Evolutionary conservation across 2,113 vertebrate genomes (phyloP).

Genomic region (Camelus dromedarius): DNA sequence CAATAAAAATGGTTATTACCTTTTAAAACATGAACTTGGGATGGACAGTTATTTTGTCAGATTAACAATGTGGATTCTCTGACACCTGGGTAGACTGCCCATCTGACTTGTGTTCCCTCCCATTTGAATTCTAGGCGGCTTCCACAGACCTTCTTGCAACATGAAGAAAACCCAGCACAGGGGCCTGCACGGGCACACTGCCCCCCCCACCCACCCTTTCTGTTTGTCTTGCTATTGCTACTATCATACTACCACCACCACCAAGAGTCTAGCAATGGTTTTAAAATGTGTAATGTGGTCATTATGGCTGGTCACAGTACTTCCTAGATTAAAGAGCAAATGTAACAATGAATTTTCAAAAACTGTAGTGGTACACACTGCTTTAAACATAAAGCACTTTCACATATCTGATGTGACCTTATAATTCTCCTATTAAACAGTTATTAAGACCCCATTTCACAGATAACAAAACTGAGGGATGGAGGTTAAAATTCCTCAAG

Average conservation of each 20-base stretch:
- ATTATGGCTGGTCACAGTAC: background rate
- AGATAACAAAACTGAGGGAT: background rate
- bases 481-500: background rate
- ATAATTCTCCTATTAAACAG: background rate
- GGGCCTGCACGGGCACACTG: background rate
- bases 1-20: background rate
- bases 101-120: background rate
- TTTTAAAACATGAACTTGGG: background rate
- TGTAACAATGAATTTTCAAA: conserved; percentile 20
- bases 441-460: background rate
- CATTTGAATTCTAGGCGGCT: background rate
- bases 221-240: background rate
- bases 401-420: background rate
- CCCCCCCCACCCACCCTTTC: background rate
- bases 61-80: background rate
- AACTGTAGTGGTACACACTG: background rate
- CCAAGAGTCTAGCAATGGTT: background rate
- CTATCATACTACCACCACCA: background rate
- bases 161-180: background rate
- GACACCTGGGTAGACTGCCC: background rate
- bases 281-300: background rate
- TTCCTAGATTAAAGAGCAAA: conserved; percentile 39
- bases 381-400: background rate
- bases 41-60: conserved; percentile 1
- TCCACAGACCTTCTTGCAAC: background rate